Evolutionary conservation across 1,140 invertebrate genomes (phyloP), one percentile per base, ranked within the genome.

Genomic region (Dinoponera quadriceps): DNA sequence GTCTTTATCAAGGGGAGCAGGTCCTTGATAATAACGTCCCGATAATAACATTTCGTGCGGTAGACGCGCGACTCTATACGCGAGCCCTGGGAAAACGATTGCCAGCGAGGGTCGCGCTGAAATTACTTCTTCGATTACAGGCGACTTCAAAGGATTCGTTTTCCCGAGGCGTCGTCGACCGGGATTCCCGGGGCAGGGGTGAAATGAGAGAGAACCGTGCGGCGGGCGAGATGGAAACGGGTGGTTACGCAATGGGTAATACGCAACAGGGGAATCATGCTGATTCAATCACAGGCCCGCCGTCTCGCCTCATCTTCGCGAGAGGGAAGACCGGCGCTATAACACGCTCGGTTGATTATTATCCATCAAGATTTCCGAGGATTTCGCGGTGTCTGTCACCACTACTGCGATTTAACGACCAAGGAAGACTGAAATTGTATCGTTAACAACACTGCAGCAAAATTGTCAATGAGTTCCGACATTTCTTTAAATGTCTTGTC

Each of bases 51-150:
- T 82, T 84, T 60, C 18, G 27, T 33, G n/a, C 16, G 22, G 57
- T 48, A 62, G 27, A 57, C 22, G 18, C 25, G n/a, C 74, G 29
- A 62, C 25, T 16, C 62, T 38, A 13, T 16, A 44, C 18, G 54
- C 38, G 38, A 9, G 11, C 27, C 22, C 25, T 22, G 38, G 20
- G 59, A 82, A 83, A 78, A 62, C 60, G 85, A 85, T 65, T 55
- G 25, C 62, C 33, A 57, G 65, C 66, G 69, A 74, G 82, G 59
- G 38, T 77, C 49, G 29, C 16, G 48, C n/a, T 63, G 82, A 75
- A 89, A 91, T 91, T 90, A 82, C 86, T 86, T 85, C 69, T 83
- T 82, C 85, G 86, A 86, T 90, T 84, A 85, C 75, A 33, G 18
- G 14, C 25, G 5, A 85, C 86, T 72, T 90, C 88, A 90, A 90